phyloP scores from a whole-genome alignment of 2,113 vertebrate species.

The Lasiurus cinereus region DNA sequence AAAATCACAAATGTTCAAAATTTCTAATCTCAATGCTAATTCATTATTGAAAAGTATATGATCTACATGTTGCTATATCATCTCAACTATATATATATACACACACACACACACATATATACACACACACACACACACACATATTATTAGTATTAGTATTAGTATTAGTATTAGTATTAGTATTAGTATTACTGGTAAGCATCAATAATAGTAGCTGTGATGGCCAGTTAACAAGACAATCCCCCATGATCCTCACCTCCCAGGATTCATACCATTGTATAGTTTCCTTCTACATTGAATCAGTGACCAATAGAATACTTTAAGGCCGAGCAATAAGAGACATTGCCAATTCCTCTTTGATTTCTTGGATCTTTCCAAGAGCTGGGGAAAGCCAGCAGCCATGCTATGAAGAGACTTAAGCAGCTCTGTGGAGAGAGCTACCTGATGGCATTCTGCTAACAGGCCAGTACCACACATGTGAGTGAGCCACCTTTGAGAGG shows the following conservation, averaged over 20 bases:
- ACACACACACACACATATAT: not conserved
- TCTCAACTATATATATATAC: not conserved
- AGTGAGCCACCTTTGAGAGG: not conserved
- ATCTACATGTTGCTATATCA: conserved; percentile 37
- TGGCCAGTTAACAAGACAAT: conserved; percentile 9
- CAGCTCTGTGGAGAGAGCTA: conserved; percentile 4
- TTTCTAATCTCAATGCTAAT: not conserved
- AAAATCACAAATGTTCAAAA: conserved; percentile 56
- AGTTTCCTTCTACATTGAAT: conserved; percentile 1
- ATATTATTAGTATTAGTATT: conserved; percentile 3
- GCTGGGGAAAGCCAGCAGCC: not conserved
- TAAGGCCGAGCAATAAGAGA: conserved; percentile 35
- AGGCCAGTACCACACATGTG: not conserved
- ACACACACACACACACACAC: too few species aligned
- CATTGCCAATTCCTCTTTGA: conserved; percentile 1
- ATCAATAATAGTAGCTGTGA: not conserved
- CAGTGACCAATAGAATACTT: not conserved
- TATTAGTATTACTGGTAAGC: not conserved
- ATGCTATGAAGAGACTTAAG: not conserved
- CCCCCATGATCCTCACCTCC: conserved; percentile 1
- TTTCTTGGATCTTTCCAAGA: not conserved
- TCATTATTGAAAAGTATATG: conserved; percentile 49
- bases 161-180: not conserved
- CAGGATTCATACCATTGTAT: not conserved
- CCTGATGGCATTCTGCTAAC: conserved; percentile 2